Conservation (phyloP, 2,797 vertebrate species). For the Helarctos malayanus region DNA sequence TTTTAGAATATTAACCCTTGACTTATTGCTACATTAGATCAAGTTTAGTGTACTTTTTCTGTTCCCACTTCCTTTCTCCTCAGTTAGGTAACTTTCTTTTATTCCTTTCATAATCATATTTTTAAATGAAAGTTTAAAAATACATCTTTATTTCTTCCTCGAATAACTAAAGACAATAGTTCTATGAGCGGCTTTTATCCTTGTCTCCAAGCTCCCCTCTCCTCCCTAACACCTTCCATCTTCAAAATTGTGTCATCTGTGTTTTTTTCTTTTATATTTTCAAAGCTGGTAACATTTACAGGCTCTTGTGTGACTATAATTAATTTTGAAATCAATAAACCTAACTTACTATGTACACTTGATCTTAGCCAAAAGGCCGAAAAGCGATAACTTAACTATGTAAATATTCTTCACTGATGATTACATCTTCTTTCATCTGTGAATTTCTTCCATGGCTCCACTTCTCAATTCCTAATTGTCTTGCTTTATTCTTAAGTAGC, state of each 20-base stretch:
- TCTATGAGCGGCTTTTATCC: background rate
- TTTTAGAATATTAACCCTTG: background rate
- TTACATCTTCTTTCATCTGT: background rate
- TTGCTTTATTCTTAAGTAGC: background rate
- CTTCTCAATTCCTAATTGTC: background rate
- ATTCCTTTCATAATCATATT: background rate
- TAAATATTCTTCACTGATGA: background rate
- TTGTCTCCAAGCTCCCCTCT: background rate
- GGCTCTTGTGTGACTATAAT: background rate
- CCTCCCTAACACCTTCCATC: background rate
- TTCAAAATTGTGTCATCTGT: background rate
- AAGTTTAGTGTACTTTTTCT: background rate
- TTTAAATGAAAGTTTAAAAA: background rate
- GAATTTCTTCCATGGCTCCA: background rate
- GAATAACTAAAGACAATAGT: background rate
- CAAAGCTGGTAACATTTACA: background rate
- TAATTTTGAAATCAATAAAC: conserved; percentile 32
- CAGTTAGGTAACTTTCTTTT: background rate
- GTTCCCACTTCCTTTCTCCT: background rate
- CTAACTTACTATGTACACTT: background rate
- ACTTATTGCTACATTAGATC: background rate
- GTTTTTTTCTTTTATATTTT: background rate
- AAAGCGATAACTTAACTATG: background rate
- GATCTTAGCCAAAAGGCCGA: background rate
- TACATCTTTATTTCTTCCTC: background rate